Evolutionary conservation across 2,113 vertebrate species (phyloP), one percentile per base, ranked within the genome.

Genomic region (Pseudorhombus dupliciocellatus): DNA sequence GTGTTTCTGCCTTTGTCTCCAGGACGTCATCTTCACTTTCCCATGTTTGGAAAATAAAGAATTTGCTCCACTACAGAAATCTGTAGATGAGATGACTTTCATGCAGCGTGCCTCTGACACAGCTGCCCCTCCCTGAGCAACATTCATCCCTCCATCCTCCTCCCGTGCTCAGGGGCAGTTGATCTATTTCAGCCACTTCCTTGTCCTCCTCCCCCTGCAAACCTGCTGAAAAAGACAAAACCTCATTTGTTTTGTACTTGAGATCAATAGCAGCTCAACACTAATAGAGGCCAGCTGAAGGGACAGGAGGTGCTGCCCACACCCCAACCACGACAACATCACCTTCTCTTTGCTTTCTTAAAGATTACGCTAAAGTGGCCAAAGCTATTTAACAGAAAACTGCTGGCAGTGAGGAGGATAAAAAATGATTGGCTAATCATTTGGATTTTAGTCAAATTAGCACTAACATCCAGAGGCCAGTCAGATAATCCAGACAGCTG

Each of bases 151-250:
- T 42, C 61, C 14, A 16, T 42, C 30, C 46, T 81, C 63, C 16
- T 54, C 66, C 46, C 37, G 34, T 37, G 37, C 66, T 65, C 53
- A 57, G 40, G 77, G 61, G 63, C 74, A 83, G 64, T 60, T 31
- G 11, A 68, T 70, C 59, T 66, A 68, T 73, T 72, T 62, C 69
- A 42, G 15, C 42, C 66, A 16, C 42, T n/a, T 56, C 34, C 58
- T 28, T 31, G 34, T 40, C 34, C 58, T 24, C 37, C 44, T 40
- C 18, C 46, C 15, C 16, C 37, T 51, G 12, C 4, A 55, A 82
- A 85, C 72, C 79, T 81, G 80, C 80, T 77, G 79, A 86, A 89
- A 78, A 84, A 84, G 46, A 77, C 79, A 82, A 83, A 90, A 73
- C 69, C 52, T 71, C 71, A 83, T 88, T 84, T 83, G 83, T 87